These are phyloP conservation scores for Furcifer pardalis DNA, from an alignment of 2,797 vertebrate genomes.

Conservation along the genomic window DNA sequence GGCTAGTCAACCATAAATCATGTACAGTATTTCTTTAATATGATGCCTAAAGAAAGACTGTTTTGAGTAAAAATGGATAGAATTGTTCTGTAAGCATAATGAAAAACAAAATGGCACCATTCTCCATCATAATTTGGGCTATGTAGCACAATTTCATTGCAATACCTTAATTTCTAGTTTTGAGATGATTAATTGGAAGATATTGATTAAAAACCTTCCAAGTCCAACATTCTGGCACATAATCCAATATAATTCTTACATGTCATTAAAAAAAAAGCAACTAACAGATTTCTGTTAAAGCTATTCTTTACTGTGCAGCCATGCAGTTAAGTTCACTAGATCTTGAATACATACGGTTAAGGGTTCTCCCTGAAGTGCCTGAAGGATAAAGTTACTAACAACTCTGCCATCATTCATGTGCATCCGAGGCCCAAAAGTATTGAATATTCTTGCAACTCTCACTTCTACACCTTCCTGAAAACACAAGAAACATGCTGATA, in stretches of 20 bases:
- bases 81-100: not conserved
- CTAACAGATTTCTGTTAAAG: constrained; percentile 6
- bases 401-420: constrained; percentile 99
- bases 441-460: constrained; percentile 96
- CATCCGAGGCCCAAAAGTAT: constrained; percentile 98
- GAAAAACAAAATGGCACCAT: not conserved
- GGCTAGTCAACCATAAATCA: no score
- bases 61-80: not conserved
- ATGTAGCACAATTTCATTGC: not conserved
- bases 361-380: constrained; percentile 94
- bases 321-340: not conserved
- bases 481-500: not conserved
- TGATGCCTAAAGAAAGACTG: no score
- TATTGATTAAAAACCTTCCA: not conserved
- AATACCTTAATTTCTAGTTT: not conserved
- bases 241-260: not conserved
- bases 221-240: not conserved
- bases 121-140: not conserved
- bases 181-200: not conserved
- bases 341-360: constrained; percentile 84
- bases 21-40: no score
- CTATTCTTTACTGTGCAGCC: not conserved
- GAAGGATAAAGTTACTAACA: constrained; percentile 98
- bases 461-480: constrained; percentile 97
- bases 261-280: no score